These are phyloP conservation scores for Myotis yumanensis DNA, from an alignment of 2,113 vertebrate genomes.

Conservation along the genomic window DNA sequence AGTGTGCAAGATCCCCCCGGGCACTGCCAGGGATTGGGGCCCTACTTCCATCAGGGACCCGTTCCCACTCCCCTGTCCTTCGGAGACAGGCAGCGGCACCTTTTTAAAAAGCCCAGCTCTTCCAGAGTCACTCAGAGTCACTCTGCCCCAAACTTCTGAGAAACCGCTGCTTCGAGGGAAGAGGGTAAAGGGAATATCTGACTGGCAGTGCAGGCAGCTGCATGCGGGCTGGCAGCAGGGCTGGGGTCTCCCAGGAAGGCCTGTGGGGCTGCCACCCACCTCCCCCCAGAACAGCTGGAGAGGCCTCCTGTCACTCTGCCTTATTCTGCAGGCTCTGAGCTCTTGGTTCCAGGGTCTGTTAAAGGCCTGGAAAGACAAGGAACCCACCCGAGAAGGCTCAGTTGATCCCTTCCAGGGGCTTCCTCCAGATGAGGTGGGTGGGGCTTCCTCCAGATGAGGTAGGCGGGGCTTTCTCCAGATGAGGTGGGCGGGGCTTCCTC, in stretches of 20 bases:
- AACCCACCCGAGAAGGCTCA: neutral
- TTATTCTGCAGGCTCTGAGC: neutral
- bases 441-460: too few relatives aligned
- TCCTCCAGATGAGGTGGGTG: too few relatives aligned
- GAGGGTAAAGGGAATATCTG: too few relatives aligned
- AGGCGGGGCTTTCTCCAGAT: too few relatives aligned
- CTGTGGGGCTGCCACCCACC: neutral
- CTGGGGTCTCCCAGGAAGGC: neutral
- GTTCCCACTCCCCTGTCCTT: neutral
- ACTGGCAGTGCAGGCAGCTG: rapidly evolving
- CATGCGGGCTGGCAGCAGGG: neutral
- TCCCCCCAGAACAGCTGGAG: neutral
- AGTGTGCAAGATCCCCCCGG: neutral
- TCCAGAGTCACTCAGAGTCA: neutral
- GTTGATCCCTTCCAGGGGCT: rapidly evolving
- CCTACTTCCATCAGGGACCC: neutral
- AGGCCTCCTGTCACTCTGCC: neutral
- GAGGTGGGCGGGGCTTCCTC: too few relatives aligned
- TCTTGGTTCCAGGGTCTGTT: neutral
- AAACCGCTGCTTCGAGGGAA: neutral
- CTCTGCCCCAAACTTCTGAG: neutral
- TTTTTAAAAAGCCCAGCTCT: neutral
- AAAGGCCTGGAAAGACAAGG: neutral
- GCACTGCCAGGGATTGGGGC: neutral
- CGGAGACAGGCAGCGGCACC: neutral